phyloP scores from a whole-genome alignment of 1,140 invertebrate species.

The Parapsyche elsis region DNA sequence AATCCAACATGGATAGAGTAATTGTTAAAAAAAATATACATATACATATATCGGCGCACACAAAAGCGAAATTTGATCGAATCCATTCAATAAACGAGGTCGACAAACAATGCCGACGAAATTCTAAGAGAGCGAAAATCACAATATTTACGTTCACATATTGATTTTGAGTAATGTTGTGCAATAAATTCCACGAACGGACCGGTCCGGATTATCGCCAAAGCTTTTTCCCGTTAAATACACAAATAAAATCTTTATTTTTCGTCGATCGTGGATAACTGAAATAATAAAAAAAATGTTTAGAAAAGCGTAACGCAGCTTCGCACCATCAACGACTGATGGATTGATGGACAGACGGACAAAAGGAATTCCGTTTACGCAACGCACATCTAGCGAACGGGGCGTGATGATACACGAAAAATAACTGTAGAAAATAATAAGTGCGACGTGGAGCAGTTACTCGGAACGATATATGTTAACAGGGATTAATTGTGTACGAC shows the following conservation, averaged over 20 bases:
- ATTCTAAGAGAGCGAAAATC: neutral
- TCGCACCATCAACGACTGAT: neutral
- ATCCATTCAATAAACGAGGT: neutral
- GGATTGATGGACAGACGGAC: conserved; percentile 1
- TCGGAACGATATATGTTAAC: neutral
- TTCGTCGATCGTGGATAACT: neutral
- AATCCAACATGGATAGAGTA: too few relatives aligned
- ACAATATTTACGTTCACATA: neutral
- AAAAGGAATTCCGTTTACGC: neutral
- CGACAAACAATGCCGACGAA: neutral
- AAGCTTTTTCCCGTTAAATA: too few relatives aligned
- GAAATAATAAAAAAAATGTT: neutral
- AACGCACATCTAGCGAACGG: too few relatives aligned
- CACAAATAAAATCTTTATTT: too few relatives aligned
- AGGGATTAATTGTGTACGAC: neutral
- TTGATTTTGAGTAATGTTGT: neutral
- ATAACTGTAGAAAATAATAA: too few relatives aligned
- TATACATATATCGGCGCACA: too few relatives aligned
- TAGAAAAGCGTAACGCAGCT: neutral
- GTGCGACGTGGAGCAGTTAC: too few relatives aligned
- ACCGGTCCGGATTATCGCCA: too few relatives aligned
- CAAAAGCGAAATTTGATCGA: too few relatives aligned
- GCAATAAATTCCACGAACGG: neutral
- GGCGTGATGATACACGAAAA: too few relatives aligned
- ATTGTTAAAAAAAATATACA: too few relatives aligned